phyloP scores from a whole-genome alignment of 2,888 invertebrate species.

The Lamproptera curius region DNA sequence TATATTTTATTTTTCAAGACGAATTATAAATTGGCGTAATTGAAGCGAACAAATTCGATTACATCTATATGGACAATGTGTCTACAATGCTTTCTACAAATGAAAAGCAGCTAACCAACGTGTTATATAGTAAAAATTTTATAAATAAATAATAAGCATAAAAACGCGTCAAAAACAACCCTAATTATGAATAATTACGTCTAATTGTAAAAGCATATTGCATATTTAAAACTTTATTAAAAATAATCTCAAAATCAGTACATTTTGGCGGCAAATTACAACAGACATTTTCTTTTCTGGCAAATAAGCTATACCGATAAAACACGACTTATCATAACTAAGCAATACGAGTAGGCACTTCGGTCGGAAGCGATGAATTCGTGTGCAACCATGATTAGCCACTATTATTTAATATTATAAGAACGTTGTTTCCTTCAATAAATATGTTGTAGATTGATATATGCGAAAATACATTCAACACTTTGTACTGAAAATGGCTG shows the following conservation, averaged over 20 bases:
- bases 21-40: no score
- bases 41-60: no score
- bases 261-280: not conserved
- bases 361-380: conserved; percentile 33
- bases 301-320: not conserved
- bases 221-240: not conserved
- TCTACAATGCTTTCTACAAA: no score
- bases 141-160: not conserved
- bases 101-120: no score
- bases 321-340: not conserved
- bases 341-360: conserved; percentile 33
- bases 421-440: no score
- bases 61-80: no score
- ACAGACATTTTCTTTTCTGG: not conserved
- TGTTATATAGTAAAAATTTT: not conserved
- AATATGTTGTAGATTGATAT: no score
- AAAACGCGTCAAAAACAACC: not conserved
- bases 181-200: not conserved
- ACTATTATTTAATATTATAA: no score
- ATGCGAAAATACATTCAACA: no score
- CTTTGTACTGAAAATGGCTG: no score
- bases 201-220: not conserved
- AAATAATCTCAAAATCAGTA: conserved; percentile 3
- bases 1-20: no score
- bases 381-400: conserved; percentile 37